Base-by-base conservation (phyloP, 2,888 invertebrate species). In the Falcaria lacertinaria region DNA sequence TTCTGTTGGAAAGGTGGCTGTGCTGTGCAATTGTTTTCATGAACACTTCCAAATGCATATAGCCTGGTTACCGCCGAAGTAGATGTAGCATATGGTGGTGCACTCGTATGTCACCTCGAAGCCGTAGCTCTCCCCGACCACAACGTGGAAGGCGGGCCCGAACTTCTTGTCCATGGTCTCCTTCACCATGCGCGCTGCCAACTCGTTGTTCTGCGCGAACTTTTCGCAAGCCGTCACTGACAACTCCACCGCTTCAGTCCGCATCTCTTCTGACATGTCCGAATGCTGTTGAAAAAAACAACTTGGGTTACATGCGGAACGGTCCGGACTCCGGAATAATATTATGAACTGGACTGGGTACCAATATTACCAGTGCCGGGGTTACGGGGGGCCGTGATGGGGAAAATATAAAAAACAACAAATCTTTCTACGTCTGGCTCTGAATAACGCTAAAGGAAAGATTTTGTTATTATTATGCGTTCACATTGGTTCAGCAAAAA, bases 131-230 rank as follows among this genome's bases (percentile, higher is more conserved):
- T 98, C 98, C 4, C 98, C 98, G 3, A 98, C 95, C 0, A 98
- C 95, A n/a, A 95, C 96, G 82, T 97, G 97, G 93, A 98, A 98
- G 46, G 97, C 94, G 0, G 96, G 94, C 2, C 98, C 98, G 80
- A 97, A 98, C 77, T 97, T 97, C 83, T 97, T 97, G 83, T 98
- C 98, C 94, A 98, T 94, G 36, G 93, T 92, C 65, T 98, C 98
- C 84, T 98, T 98, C 43, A 98, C 96, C 92, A 96, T 94, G 60
- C 92, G 93, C n/a, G 98, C 97, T 0, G 98, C 98, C 56, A 92
- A 91, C 93, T 97, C 92, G 65, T 97, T 96, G 84, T 97, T 98
- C 5, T 92, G 86, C 0, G 96, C 89, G 81, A 92, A 95, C 86
- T 98, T 98, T 84, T 98, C 98, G 74, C 97, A 97, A 0, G 98